Percentiles rank a stretch among this genome's conserved stretches.
Evolutionary conservation across 2,888 invertebrate genomes (phyloP).

Genomic region (Odontocolon sp.): DNA sequence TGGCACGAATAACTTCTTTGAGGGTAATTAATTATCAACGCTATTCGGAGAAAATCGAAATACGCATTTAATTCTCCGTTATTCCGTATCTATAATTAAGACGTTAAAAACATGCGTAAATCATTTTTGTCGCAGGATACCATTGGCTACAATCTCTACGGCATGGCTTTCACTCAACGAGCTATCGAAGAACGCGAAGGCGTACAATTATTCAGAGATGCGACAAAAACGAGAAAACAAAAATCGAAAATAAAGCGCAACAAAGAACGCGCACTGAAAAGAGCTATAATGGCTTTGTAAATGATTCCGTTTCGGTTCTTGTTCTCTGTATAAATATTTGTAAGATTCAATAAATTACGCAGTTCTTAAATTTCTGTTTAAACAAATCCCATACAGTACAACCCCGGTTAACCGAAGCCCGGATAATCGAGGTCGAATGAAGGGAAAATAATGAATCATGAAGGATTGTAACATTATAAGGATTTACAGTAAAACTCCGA

Average conservation of each 20-base stretch:
- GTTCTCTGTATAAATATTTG: constrained; percentile 30
- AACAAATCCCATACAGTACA: too few species aligned
- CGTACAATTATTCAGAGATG: constrained; percentile 90
- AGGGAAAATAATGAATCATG: too few species aligned
- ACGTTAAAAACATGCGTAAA: constrained; percentile 27
- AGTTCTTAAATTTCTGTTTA: too few species aligned
- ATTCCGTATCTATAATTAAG: too few species aligned
- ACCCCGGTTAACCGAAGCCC: too few species aligned
- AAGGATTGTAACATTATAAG: too few species aligned
- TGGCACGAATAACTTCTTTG: constrained; percentile 83
- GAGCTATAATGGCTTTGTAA: constrained; percentile 82
- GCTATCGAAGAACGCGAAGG: constrained; percentile 89
- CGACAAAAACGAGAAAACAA: constrained; percentile 84
- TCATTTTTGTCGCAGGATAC: constrained; percentile 84
- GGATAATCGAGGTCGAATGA: too few species aligned
- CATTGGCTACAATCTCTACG: constrained; percentile 93
- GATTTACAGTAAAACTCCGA: too few species aligned
- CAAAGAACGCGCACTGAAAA: constrained; percentile 84
- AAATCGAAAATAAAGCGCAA: constrained; percentile 85
- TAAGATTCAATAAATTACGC: too few species aligned
- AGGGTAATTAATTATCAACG: constrained; percentile 82
- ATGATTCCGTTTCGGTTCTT: background rate
- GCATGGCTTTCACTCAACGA: constrained; percentile 88
- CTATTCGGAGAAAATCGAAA: too few species aligned
- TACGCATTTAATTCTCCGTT: too few species aligned